These are phyloP conservation scores for Monoplex corrugatus DNA, from an alignment of 2,888 invertebrate species.

Conservation along the genomic window DNA sequence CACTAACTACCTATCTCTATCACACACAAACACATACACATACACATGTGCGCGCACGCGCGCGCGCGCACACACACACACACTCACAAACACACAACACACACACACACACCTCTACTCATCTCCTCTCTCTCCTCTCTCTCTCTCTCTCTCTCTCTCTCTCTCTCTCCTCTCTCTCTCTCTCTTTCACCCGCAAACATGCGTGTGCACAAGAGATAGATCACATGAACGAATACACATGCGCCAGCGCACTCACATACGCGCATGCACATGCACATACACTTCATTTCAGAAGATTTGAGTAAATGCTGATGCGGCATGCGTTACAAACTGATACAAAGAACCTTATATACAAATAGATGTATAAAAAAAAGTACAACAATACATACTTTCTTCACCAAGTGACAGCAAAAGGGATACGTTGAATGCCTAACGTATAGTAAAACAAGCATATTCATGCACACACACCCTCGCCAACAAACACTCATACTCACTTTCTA, in stretches of 20 bases:
- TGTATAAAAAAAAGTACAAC: too few species aligned
- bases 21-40: too few species aligned
- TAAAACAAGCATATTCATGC: background rate
- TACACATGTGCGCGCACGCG: background rate
- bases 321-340: too few species aligned
- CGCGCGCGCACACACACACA: background rate
- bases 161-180: too few species aligned
- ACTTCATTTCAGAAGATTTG: too few species aligned
- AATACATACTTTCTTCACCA: too few species aligned
- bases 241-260: background rate
- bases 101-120: background rate
- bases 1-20: too few species aligned
- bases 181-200: background rate
- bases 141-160: background rate
- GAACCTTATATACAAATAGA: too few species aligned
- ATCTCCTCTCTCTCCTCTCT: background rate
- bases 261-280: background rate
- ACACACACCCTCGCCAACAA: background rate
- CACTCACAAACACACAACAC: background rate
- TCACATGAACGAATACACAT: conserved; percentile 8
- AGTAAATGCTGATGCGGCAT: too few species aligned
- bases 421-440: too few species aligned
- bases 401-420: too few species aligned
- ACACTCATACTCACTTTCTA: background rate
- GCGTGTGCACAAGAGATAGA: too few species aligned